Evolutionary conservation across 2,797 vertebrate genomes (phyloP).

Genomic region (Crenuchus spilurus): DNA sequence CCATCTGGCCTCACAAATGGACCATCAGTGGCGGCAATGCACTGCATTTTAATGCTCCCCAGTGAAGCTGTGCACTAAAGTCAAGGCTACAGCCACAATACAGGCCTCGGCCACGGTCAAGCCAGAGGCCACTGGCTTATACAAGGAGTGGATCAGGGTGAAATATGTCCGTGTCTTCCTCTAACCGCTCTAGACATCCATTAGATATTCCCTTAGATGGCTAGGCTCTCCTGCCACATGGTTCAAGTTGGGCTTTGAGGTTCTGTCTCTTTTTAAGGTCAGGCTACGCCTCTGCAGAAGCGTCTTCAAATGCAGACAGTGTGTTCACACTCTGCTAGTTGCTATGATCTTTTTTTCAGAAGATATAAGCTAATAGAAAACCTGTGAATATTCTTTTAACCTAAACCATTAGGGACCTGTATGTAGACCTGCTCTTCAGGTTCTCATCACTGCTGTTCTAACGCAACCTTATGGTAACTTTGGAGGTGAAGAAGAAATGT

Average conservation of each 20-base stretch:
- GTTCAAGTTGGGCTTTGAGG: background rate
- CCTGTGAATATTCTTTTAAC: background rate
- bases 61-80: background rate
- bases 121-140: background rate
- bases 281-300: background rate
- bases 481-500: no score
- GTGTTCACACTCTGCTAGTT: background rate
- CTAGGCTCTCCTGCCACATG: background rate
- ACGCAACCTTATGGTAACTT: background rate
- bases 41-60: constrained; percentile 32
- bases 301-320: background rate
- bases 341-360: background rate
- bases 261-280: constrained; percentile 5
- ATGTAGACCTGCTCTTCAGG: no score
- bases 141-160: constrained; percentile 27
- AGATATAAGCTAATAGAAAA: background rate
- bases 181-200: constrained; percentile 2
- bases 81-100: constrained; percentile 19
- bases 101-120: background rate
- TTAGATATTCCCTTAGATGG: constrained; percentile 28
- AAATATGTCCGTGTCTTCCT: constrained; percentile 14
- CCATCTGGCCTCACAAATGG: constrained; percentile 51
- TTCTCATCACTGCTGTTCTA: background rate
- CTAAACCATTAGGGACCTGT: background rate
- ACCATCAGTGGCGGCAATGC: constrained; percentile 29